phyloP scores from a whole-genome alignment of 2,797 vertebrate genomes.

The Odontamblyopus lacepedii region DNA sequence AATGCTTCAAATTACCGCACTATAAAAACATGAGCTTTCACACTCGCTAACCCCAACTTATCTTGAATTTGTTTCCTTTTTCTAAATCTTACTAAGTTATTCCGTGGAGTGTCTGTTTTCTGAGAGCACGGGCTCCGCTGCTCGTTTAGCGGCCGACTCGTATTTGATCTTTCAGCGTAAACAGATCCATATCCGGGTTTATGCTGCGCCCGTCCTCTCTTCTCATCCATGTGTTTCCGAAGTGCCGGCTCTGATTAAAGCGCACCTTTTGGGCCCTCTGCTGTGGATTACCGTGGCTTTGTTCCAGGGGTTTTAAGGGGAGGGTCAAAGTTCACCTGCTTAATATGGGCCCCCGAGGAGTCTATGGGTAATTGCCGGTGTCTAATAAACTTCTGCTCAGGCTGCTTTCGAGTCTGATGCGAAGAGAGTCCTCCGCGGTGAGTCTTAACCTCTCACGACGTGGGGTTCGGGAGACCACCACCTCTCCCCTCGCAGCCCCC shows the following conservation, averaged over 20 bases:
- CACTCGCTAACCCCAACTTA: neutral
- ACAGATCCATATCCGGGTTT: slow-evolving; percentile 27
- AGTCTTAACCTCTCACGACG: slow-evolving; percentile 47
- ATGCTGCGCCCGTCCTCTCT: slow-evolving; percentile 17
- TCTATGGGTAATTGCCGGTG: slow-evolving; percentile 78
- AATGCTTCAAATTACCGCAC: neutral
- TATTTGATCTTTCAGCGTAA: slow-evolving; percentile 18
- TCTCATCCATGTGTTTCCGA: slow-evolving; percentile 22
- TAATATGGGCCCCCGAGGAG: slow-evolving; percentile 77
- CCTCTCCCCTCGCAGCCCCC: slow-evolving; percentile 12
- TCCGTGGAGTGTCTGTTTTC: neutral
- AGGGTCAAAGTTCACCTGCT: slow-evolving; percentile 77
- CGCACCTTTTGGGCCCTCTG: slow-evolving; percentile 56
- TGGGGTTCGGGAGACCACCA: slow-evolving; percentile 37
- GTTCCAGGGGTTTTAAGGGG: slow-evolving; percentile 69
- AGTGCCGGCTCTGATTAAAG: slow-evolving; percentile 71
- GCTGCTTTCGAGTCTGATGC: slow-evolving; percentile 47
- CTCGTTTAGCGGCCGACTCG: neutral
- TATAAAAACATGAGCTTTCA: neutral
- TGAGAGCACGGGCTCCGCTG: neutral
- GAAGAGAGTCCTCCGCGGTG: slow-evolving; percentile 38
- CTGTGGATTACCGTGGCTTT: slow-evolving; percentile 78
- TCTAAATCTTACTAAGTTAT: slow-evolving; percentile 11
- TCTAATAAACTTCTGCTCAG: slow-evolving; percentile 76
- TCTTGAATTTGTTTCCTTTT: neutral